Evolutionary conservation across 2,797 vertebrate species (phyloP).

Genomic region (Sebastes taczanowskii): DNA sequence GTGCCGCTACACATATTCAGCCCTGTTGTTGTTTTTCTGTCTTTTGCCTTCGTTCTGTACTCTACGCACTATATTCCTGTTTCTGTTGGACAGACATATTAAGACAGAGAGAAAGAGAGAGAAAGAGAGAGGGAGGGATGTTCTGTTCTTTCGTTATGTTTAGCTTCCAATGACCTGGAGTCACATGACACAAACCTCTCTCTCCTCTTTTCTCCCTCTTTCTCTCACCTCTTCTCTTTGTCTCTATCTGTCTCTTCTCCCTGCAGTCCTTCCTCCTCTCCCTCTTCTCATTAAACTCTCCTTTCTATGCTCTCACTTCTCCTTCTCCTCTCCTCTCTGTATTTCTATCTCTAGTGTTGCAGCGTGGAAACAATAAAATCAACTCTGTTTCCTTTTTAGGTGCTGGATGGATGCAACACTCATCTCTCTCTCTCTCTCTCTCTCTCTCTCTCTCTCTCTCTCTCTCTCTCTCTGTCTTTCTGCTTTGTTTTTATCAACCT

Average conservation of each 20-base stretch:
- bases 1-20: no score
- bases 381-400: slow-evolving; percentile 53
- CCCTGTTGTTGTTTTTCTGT: neutral
- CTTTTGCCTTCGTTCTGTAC: neutral
- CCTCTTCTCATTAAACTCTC: neutral
- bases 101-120: no score
- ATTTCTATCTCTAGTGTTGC: neutral
- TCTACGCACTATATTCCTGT: neutral
- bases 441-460: neutral
- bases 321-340: neutral
- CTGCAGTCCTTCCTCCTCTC: neutral
- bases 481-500: no score
- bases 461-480: neutral
- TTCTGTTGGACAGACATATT: neutral
- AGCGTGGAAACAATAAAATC: slow-evolving; percentile 37
- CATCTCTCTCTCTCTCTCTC: neutral
- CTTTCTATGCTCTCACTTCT: neutral
- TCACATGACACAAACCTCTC: no score
- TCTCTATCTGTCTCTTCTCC: neutral
- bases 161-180: no score
- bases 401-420: neutral
- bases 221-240: neutral
- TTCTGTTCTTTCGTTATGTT: no score
- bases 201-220: neutral
- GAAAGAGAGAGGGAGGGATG: no score